Percentiles rank a stretch among this genome's conserved stretches.
These are phyloP conservation scores for human DNA, from an alignment of 2,113 vertebrate species.

Conservation along the genomic window DNA sequence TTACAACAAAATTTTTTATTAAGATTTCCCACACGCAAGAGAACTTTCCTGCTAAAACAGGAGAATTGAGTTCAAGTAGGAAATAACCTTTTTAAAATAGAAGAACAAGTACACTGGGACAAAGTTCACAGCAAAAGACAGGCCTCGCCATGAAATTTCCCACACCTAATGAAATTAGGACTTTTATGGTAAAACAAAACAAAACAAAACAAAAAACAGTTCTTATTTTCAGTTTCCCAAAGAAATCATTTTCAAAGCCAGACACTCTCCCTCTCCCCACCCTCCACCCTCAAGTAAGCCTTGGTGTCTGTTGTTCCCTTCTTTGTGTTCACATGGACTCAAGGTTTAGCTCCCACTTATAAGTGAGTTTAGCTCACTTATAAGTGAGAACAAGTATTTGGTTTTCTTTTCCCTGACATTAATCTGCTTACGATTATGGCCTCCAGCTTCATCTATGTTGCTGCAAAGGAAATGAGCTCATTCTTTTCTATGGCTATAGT, in stretches of 20 bases:
- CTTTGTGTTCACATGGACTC: too few relatives aligned
- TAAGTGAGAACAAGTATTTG: too few relatives aligned
- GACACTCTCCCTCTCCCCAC: neutral
- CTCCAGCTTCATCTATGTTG: too few relatives aligned
- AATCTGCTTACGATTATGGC: too few relatives aligned
- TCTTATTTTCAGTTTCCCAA: slow-evolving; percentile 1
- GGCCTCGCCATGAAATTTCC: neutral
- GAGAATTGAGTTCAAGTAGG: slow-evolving; percentile 37
- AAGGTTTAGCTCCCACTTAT: too few relatives aligned
- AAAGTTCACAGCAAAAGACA: slow-evolving; percentile 51
- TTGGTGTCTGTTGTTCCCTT: too few relatives aligned
- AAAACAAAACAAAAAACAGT: neutral
- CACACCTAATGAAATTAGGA: slow-evolving; percentile 38
- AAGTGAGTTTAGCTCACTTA: too few relatives aligned
- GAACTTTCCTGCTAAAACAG: neutral
- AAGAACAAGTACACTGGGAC: neutral
- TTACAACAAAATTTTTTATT: slow-evolving; percentile 33
- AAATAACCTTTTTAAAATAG: slow-evolving; percentile 56
- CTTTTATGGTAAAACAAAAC: slow-evolving; percentile 47
- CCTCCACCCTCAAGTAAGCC: too few relatives aligned
- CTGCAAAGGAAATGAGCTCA: too few relatives aligned
- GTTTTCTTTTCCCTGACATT: too few relatives aligned
- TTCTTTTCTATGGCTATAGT: too few relatives aligned
- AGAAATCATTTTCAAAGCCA: neutral
- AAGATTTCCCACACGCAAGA: slow-evolving; percentile 12